Evolutionary conservation across 2,113 vertebrate species (phyloP), one percentile per base, ranked within the genome.

Genomic region (Tragulus kanchil): DNA sequence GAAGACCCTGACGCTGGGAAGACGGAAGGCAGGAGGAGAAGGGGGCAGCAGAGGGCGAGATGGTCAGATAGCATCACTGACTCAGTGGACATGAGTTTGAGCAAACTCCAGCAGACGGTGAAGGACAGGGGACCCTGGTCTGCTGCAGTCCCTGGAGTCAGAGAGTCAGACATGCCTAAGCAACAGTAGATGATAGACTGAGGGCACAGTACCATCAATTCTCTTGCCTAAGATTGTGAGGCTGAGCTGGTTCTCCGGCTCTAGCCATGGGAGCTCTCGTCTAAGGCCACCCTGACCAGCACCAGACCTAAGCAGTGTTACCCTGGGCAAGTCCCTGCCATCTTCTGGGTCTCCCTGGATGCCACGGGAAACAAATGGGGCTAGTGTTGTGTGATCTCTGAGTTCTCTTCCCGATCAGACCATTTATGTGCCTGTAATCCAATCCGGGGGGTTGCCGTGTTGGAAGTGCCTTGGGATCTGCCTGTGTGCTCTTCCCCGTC

Each of bases 351-450:
- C 78, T 87, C 36, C 1, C 23, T 56, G 42, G 26, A 56, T 16
- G 77, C 31, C 19, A 1, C 0, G 71, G 50, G 45, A 45, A 90
- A 48, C 64, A 17, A 21, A n/a, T 3, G 5, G 9, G 12, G 1
- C 0, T 31, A 13, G 8, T 7, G 10, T 8, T 9, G 17, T 21
- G 36, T 36, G 0, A 1, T 9, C 23, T 67, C 45, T 3, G 25
- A 31, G 7, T n/a, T 64, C 19, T 56, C 45, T 69, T 78, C 65
- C 28, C 4, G 13, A 16, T n/a, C 31, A 54, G 12, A 13, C 54
- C 28, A 0, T 11, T 13, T 45, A 4, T 1, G 10, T 0, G 4
- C 19, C 13, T n/a, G 12, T 4, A 13, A 0, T 28, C 48, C 31
- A 28, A 11, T 50, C 88, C 19, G 42, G 17, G n/a, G 45, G 31